Evolutionary conservation across 2,797 vertebrate species (phyloP).

Genomic region (Todus mexicanus): DNA sequence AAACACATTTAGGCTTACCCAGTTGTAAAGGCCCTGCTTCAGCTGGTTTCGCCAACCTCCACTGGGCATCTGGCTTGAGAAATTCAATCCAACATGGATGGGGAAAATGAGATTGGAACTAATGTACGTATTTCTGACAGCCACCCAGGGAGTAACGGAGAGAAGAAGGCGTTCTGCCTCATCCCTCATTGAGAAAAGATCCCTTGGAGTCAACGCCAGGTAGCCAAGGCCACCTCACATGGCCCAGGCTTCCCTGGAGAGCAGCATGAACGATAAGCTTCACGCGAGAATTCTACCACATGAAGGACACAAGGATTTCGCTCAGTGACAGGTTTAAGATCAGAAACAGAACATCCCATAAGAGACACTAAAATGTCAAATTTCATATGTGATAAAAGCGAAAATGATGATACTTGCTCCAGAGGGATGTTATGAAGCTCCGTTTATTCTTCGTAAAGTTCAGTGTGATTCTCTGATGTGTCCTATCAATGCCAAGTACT

Average conservation of each 20-base stretch:
- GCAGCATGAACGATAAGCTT: not conserved
- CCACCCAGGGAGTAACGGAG: not conserved
- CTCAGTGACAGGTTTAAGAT: not conserved
- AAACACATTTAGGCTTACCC: not conserved
- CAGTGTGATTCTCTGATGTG: not conserved
- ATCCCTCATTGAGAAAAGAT: not conserved
- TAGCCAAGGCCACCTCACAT: not conserved
- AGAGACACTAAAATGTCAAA: not conserved
- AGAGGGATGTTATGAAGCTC: not conserved
- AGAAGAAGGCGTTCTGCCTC: not conserved
- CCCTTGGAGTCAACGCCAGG: not conserved
- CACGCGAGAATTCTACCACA: not conserved
- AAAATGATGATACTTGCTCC: not conserved
- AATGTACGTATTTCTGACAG: not conserved
- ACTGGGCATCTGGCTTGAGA: not conserved
- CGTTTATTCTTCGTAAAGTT: not conserved
- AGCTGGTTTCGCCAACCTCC: not conserved
- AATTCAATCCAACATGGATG: not conserved
- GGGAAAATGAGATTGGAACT: not conserved
- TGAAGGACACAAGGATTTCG: not conserved
- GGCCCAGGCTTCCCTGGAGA: rapidly evolving
- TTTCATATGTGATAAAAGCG: not conserved
- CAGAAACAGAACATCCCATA: not conserved
- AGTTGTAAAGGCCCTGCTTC: not conserved
- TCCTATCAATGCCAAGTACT: not conserved